Percentiles rank a stretch among this genome's conserved stretches.
Evolutionary conservation across 2,113 vertebrate species (phyloP).

Genomic region (Sitta europaea): DNA sequence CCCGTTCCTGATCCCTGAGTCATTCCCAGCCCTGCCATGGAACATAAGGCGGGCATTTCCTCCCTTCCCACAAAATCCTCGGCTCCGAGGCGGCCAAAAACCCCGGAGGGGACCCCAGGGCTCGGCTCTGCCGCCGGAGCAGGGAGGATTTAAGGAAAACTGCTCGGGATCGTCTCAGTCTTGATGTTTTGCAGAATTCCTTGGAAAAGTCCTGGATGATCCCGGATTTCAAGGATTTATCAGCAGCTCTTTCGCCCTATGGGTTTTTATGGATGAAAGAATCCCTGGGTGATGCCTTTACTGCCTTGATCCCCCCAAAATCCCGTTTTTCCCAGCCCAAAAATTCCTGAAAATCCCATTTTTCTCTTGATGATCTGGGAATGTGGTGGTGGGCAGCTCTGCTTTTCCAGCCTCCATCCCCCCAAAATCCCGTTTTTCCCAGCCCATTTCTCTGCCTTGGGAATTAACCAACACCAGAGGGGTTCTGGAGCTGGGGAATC

Average conservation of each 20-base stretch:
- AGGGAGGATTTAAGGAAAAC: background rate
- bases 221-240: background rate
- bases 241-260: rapidly evolving
- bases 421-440: background rate
- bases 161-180: rapidly evolving
- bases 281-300: background rate
- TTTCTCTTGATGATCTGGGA: background rate
- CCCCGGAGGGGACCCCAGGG: background rate
- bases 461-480: rapidly evolving
- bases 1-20: background rate
- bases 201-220: background rate
- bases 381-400: too few relatives aligned
- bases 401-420: background rate
- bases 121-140: rapidly evolving
- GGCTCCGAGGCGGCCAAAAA: background rate
- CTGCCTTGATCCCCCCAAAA: background rate
- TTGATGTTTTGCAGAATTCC: rapidly evolving
- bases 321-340: too few relatives aligned
- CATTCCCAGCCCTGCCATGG: background rate
- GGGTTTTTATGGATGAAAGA: rapidly evolving
- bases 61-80: background rate
- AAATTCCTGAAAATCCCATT: background rate
- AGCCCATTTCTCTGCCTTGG: rapidly evolving
- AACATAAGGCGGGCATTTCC: background rate
- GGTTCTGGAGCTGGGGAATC: background rate